Base-by-base conservation (phyloP, 2,888 invertebrate species). In the Xanthia togata region DNA sequence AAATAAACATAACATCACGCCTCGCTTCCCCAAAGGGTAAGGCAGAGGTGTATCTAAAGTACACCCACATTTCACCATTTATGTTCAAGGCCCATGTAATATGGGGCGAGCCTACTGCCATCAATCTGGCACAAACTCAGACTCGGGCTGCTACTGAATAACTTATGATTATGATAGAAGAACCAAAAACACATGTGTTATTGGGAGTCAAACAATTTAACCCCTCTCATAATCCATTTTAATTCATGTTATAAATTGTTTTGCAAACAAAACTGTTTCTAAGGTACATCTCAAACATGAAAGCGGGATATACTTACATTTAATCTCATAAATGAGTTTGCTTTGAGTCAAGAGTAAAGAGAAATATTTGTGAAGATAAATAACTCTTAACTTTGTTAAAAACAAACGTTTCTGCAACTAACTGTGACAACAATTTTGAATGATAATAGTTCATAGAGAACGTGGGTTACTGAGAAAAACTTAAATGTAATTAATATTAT, bases 261-360 rank as follows among this genome's bases (percentile, higher is more conserved):
- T 20, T 50, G 23, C 11, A 38, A 23, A 23, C 23, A 73, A 38
- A 60, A 50, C 41, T 41, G 31, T 31, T 60, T 31, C 41, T 41
- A 26, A 59, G 23, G 14, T 53, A 41, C 17, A 41, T n/a, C 41
- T n/a, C 38, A 41, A 74, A 53, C 50, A 41, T 62, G 50, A 70
- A 50, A 70, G 60, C 71, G 5, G 50, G 8, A 11, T 47, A 60
- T 31, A 60, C 9, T 50, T 60, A 41, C 50, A 41, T 44, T 74
- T 74, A 71, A 72, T 75, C 53, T 75, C 35, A 11, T 53, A 63
- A 63, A 72, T 26, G 55, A 63, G 62, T 75, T 75, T 75, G 55
- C 44, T 72, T 72, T 63, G 53, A 55, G 75, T 44, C 12, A 75
- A 35, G n/a, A 62, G n/a, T 31, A 44, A 63, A 74, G 71, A 62